These are phyloP conservation scores for Selenia dentaria DNA, from an alignment of 2,888 invertebrate genomes.

Conservation along the genomic window DNA sequence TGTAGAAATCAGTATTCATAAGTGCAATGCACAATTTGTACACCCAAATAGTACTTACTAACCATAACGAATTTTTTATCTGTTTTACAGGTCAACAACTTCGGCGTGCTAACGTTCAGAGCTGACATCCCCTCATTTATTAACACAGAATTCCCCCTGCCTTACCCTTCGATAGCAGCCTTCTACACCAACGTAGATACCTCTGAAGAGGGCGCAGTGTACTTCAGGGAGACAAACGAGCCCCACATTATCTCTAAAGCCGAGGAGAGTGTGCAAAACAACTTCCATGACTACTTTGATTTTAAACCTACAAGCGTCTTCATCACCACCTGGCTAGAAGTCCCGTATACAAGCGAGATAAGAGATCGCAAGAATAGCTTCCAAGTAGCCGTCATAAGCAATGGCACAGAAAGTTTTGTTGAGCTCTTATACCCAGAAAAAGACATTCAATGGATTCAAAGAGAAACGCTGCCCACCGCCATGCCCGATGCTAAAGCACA, in stretches of 20 bases:
- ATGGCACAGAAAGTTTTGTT: constrained; percentile 92
- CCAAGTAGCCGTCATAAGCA: constrained; percentile 88
- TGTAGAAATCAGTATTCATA: no score
- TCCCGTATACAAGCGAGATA: constrained; percentile 89
- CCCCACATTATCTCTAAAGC: constrained; percentile 86
- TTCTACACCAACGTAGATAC: constrained; percentile 97
- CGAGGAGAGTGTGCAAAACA: constrained; percentile 88
- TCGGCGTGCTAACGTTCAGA: constrained; percentile 95
- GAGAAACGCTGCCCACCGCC: constrained; percentile 89
- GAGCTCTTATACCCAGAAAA: constrained; percentile 94
- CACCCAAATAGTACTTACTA: no score
- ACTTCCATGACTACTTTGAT: constrained; percentile 88
- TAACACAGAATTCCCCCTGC: constrained; percentile 95
- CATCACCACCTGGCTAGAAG: constrained; percentile 95
- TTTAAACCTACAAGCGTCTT: constrained; percentile 93
- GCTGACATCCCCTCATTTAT: constrained; percentile 94
- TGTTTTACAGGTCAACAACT: constrained; percentile 92
- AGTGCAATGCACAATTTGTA: no score
- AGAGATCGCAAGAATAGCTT: constrained; percentile 94
- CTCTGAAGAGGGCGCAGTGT: constrained; percentile 88
- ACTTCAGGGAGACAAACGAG: constrained; percentile 88
- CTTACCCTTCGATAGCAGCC: constrained; percentile 95
- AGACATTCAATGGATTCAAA: constrained; percentile 97
- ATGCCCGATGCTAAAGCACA: constrained; percentile 96
- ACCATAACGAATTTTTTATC: no score